These are phyloP conservation scores for Micronycteris hirsuta DNA, from an alignment of 2,113 vertebrate genomes.

Conservation along the genomic window DNA sequence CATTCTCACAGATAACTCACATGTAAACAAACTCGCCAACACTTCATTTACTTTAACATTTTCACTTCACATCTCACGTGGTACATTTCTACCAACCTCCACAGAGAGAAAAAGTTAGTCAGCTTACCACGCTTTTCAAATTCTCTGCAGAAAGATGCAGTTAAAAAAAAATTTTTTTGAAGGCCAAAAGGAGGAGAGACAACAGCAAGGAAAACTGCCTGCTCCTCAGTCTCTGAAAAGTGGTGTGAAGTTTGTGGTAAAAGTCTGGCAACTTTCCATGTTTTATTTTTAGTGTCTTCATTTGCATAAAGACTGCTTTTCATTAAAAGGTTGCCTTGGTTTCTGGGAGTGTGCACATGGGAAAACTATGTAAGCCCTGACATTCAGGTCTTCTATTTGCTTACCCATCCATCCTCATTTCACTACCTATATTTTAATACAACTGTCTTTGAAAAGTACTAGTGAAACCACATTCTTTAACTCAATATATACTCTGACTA, in stretches of 20 bases:
- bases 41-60: not conserved
- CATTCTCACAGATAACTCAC: not conserved
- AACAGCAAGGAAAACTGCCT: not conserved
- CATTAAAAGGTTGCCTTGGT: conserved; percentile 24
- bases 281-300: conserved; percentile 61
- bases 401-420: not conserved
- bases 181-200: not conserved
- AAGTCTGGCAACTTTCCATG: conserved; percentile 42
- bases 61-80: not conserved
- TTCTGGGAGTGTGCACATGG: not conserved
- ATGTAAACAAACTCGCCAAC: not conserved
- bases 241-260: conserved; percentile 26
- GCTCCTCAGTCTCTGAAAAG: conserved; percentile 10
- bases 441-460: not conserved
- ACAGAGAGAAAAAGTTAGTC: not conserved
- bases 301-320: conserved; percentile 65
- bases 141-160: not conserved
- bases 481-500: not conserved
- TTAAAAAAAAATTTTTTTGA: not conserved
- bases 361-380: not conserved
- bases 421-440: not conserved
- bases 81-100: not conserved
- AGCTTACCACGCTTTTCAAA: not conserved
- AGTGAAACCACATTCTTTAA: conserved; percentile 14
- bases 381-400: not conserved